Conservation (phyloP, 53 echinoderm and acorn worm species). For the Echinometra lucunter region DNA sequence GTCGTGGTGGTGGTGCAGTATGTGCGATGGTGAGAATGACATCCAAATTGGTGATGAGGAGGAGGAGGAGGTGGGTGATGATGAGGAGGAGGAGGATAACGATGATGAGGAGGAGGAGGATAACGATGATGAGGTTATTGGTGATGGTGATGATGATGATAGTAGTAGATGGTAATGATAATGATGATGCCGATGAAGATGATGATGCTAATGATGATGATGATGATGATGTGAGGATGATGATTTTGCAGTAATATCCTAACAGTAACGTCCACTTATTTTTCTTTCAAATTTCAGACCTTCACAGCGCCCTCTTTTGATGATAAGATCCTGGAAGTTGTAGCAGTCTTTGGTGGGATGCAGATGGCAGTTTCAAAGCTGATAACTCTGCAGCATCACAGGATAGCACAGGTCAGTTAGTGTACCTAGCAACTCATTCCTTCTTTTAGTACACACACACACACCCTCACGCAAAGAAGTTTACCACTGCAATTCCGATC, state of each 20-base stretch:
- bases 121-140: neutral
- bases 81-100: neutral
- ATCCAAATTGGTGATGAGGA: neutral
- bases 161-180: neutral
- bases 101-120: neutral
- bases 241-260: too few species aligned
- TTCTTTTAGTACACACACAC: too few species aligned
- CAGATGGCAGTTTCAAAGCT: constrained; percentile 98
- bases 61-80: neutral
- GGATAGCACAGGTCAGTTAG: constrained; percentile 93
- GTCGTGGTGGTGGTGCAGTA: neutral
- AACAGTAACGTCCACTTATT: too few species aligned
- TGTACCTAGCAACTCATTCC: neutral
- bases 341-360: constrained; percentile 96
- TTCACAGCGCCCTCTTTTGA: constrained; percentile 99
- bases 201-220: neutral
- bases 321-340: constrained; percentile 96
- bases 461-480: too few species aligned
- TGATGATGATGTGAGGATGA: neutral
- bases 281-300: too few species aligned
- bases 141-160: neutral
- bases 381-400: constrained; percentile 94
- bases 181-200: neutral
- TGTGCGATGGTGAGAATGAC: neutral
- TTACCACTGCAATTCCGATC: too few species aligned